These are phyloP conservation scores for Sylvia atricapilla DNA, from an alignment of 2,113 vertebrate genomes.

Conservation along the genomic window DNA sequence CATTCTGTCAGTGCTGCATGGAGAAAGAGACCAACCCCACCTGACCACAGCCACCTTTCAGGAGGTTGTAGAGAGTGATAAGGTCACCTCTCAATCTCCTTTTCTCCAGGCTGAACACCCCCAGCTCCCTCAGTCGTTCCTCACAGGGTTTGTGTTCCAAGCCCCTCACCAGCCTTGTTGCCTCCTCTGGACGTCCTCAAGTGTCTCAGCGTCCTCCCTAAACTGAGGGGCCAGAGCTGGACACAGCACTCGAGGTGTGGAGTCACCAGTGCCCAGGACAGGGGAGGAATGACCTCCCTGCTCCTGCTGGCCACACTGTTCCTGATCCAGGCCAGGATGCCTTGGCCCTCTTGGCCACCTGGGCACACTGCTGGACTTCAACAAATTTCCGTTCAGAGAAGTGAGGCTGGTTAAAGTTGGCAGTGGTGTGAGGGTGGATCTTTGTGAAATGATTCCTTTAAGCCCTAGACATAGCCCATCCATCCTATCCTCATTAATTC, in stretches of 20 bases:
- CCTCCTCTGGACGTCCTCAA: rapidly evolving
- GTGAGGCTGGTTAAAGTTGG: background rate
- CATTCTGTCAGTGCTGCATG: background rate
- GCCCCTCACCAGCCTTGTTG: background rate
- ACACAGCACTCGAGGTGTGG: background rate
- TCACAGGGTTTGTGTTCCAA: too few species aligned
- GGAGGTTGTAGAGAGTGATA: background rate
- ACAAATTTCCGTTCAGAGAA: background rate
- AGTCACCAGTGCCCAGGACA: background rate
- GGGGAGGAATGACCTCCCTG: background rate
- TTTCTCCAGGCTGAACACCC: background rate
- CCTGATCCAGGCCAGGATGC: background rate
- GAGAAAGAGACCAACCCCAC: background rate
- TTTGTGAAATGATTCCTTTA: background rate
- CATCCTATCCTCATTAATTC: background rate
- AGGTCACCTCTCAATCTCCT: background rate
- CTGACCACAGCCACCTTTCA: background rate
- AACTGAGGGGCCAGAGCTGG: background rate
- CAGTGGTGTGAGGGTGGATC: background rate
- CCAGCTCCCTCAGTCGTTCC: background rate
- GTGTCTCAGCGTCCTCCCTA: rapidly evolving
- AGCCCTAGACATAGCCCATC: background rate
- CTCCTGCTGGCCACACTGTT: background rate
- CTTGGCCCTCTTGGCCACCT: background rate
- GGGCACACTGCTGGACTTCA: background rate